Evolutionary conservation across 2,888 invertebrate genomes (phyloP).

Genomic region (Clivina fossor): DNA sequence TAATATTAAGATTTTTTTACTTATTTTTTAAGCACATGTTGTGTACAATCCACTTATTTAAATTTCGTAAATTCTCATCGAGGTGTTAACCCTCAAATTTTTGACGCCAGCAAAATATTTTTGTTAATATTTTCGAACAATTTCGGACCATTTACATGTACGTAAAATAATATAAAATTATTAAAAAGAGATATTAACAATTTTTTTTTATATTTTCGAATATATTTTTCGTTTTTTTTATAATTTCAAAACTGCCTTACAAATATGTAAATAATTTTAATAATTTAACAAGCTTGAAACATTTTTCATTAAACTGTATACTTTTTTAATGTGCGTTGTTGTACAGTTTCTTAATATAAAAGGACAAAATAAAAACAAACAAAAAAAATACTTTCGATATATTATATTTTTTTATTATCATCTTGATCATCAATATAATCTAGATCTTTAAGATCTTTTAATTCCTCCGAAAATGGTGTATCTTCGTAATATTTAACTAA

Average conservation of each 20-base stretch:
- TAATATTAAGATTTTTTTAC: slow-evolving; percentile 17
- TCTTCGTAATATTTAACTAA: slow-evolving; percentile 7
- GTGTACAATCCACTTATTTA: slow-evolving; percentile 19
- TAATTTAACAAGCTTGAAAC: slow-evolving; percentile 1
- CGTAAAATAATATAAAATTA: background rate
- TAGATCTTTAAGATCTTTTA: slow-evolving; percentile 17
- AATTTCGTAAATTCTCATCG: background rate
- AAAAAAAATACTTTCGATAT: too few relatives aligned
- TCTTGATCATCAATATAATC: too few relatives aligned
- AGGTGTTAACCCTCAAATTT: background rate
- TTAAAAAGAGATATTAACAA: background rate
- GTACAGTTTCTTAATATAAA: slow-evolving; percentile 19
- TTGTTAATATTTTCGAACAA: background rate
- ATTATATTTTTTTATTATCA: too few relatives aligned
- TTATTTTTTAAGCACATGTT: slow-evolving; percentile 18
- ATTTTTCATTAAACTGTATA: slow-evolving; percentile 6
- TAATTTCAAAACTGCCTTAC: slow-evolving; percentile 5
- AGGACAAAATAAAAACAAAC: too few relatives aligned
- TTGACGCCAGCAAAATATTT: background rate
- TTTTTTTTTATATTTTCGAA: background rate
- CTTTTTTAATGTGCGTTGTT: slow-evolving; percentile 9
- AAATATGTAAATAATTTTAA: slow-evolving; percentile 5
- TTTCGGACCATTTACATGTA: background rate
- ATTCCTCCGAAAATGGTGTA: slow-evolving; percentile 19
- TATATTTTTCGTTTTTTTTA: background rate